These are phyloP conservation scores for Microcebus murinus DNA, from an alignment of 2,113 vertebrate species.

Conservation along the genomic window DNA sequence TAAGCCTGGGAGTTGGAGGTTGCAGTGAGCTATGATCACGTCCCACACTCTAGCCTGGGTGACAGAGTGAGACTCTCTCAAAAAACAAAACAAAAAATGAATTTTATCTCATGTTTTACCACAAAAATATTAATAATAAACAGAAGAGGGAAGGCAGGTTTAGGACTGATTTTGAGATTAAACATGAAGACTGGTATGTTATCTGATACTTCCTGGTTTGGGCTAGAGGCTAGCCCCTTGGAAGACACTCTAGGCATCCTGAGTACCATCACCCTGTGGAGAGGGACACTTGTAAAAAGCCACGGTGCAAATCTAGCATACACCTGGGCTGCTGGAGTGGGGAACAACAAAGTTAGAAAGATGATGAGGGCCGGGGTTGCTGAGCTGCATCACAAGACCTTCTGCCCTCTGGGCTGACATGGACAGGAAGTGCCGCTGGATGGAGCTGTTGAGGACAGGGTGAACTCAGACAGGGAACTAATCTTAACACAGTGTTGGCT, in stretches of 20 bases:
- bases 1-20: background rate
- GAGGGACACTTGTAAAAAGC: background rate
- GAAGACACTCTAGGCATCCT: background rate
- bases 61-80: background rate
- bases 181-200: background rate
- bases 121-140: background rate
- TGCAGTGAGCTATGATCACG: background rate
- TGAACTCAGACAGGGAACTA: background rate
- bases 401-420: background rate
- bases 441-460: fast-evolving
- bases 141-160: background rate
- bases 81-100: background rate
- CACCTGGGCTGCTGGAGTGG: background rate
- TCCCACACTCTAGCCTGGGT: background rate
- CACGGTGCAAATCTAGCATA: background rate
- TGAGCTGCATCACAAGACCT: background rate
- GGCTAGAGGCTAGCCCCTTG: background rate
- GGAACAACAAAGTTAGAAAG: constrained; percentile 54
- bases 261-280: background rate
- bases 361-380: background rate
- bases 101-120: background rate
- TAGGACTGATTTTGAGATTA: background rate
- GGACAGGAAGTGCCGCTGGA: background rate
- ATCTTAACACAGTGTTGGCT: background rate
- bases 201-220: background rate